phyloP scores from a whole-genome alignment of 2,113 vertebrate species.

The Brachyistius frenatus region DNA sequence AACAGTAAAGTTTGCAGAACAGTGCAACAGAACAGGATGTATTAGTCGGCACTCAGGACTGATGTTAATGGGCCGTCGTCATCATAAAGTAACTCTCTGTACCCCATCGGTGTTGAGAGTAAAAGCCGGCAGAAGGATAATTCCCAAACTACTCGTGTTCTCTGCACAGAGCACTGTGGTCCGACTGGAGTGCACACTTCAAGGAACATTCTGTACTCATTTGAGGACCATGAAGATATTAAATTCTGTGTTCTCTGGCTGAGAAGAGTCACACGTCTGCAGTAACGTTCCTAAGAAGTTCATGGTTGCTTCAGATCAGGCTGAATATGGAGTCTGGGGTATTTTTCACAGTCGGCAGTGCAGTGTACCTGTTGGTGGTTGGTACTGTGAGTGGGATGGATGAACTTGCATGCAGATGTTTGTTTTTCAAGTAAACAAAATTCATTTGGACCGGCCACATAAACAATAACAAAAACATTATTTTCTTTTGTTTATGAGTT shows the following conservation, averaged over 20 bases:
- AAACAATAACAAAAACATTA: too few species aligned
- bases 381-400: too few species aligned
- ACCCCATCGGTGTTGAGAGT: slow-evolving; percentile 5
- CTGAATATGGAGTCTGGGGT: background rate
- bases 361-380: background rate
- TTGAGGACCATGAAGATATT: slow-evolving; percentile 33
- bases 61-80: slow-evolving; percentile 35
- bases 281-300: background rate
- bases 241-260: slow-evolving; percentile 1
- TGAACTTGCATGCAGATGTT: too few species aligned
- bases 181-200: slow-evolving; percentile 29
- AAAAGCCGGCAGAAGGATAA: slow-evolving; percentile 21
- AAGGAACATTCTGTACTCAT: slow-evolving; percentile 49
- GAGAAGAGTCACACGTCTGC: background rate
- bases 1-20: background rate
- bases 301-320: background rate
- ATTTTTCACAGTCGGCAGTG: background rate
- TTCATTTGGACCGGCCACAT: too few species aligned
- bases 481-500: too few species aligned
- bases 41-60: slow-evolving; percentile 12
- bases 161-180: slow-evolving; percentile 1
- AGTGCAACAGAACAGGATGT: background rate
- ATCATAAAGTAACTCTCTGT: slow-evolving; percentile 32
- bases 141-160: slow-evolving; percentile 33
- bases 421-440: too few species aligned